Evolutionary conservation across 1,140 invertebrate genomes (phyloP).

Genomic region (Varroa destructor): DNA sequence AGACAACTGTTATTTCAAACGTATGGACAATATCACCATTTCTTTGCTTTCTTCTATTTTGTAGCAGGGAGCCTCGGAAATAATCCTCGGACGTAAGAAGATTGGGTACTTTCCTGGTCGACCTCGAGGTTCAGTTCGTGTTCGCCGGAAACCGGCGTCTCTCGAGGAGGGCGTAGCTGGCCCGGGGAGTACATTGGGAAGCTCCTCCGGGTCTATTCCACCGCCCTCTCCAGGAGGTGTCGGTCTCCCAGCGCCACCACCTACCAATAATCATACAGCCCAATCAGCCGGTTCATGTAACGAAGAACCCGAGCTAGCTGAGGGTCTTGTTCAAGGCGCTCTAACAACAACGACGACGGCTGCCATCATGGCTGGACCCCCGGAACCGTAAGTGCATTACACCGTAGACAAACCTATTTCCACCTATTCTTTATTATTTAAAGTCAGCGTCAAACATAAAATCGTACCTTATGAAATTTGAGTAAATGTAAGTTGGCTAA

Average conservation of each 20-base stretch:
- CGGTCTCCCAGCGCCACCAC: conserved; percentile 1
- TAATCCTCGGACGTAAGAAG: conserved; percentile 3
- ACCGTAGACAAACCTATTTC: not conserved
- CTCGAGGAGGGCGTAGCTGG: conserved; percentile 9
- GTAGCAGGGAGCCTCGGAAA: conserved; percentile 4
- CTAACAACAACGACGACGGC: conserved; percentile 18
- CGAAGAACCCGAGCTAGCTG: conserved; percentile 9
- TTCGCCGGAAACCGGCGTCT: not conserved
- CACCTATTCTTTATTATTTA: too few species aligned
- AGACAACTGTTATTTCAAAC: not conserved
- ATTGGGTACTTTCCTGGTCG: conserved; percentile 10
- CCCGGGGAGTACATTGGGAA: too few species aligned
- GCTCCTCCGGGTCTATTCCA: too few species aligned
- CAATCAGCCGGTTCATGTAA: not conserved
- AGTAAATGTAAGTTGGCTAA: too few species aligned
- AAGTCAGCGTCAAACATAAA: too few species aligned
- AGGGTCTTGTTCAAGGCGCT: conserved; percentile 26
- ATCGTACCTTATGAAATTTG: too few species aligned
- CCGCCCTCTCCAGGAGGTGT: conserved; percentile 5
- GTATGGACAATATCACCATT: not conserved
- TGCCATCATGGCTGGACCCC: conserved; percentile 22
- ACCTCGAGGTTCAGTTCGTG: conserved; percentile 9
- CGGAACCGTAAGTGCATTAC: conserved; percentile 17
- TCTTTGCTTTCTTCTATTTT: not conserved
- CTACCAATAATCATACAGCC: conserved; percentile 8